Percentiles rank a stretch among this genome's conserved stretches.
Conservation (phyloP, 2,888 invertebrate genomes). For the Cerceris rybyensis region DNA sequence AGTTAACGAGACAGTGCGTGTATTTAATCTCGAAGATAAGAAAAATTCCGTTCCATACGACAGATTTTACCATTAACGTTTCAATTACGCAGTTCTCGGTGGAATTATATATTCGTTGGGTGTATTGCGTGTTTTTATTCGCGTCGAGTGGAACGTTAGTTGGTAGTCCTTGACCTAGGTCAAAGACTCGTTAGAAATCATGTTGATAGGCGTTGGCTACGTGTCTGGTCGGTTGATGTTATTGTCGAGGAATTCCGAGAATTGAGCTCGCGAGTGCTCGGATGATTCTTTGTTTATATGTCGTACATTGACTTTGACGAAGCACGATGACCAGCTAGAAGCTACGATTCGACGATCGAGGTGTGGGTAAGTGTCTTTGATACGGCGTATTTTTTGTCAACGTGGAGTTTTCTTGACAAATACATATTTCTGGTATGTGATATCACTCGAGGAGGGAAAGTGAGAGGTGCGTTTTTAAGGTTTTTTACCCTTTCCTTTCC, state of each 20-base stretch:
- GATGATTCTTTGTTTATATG: constrained; percentile 36
- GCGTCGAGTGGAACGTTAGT: not conserved
- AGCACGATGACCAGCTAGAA: constrained; percentile 53
- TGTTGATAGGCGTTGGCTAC: not conserved
- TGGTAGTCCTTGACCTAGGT: constrained; percentile 44
- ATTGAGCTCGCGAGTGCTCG: constrained; percentile 34
- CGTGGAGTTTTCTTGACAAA: too few species aligned
- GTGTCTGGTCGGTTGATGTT: constrained; percentile 21
- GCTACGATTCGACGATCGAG: constrained; percentile 58
- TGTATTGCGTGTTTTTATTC: not conserved
- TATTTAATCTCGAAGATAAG: too few species aligned
- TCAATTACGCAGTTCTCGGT: too few species aligned
- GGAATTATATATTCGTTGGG: too few species aligned
- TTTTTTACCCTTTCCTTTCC: too few species aligned
- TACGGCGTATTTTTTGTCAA: too few species aligned
- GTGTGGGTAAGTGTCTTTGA: constrained; percentile 40
- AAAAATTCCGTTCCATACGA: too few species aligned
- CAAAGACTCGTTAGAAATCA: constrained; percentile 15
- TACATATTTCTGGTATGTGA: too few species aligned
- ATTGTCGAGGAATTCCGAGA: constrained; percentile 6
- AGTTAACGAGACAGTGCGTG: too few species aligned
- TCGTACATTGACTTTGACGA: constrained; percentile 59
- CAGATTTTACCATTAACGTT: too few species aligned
- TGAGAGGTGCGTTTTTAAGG: too few species aligned
- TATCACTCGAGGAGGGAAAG: not conserved